Base-by-base conservation (phyloP, 2,797 vertebrate genomes). In the Gallinago solitaria region DNA sequence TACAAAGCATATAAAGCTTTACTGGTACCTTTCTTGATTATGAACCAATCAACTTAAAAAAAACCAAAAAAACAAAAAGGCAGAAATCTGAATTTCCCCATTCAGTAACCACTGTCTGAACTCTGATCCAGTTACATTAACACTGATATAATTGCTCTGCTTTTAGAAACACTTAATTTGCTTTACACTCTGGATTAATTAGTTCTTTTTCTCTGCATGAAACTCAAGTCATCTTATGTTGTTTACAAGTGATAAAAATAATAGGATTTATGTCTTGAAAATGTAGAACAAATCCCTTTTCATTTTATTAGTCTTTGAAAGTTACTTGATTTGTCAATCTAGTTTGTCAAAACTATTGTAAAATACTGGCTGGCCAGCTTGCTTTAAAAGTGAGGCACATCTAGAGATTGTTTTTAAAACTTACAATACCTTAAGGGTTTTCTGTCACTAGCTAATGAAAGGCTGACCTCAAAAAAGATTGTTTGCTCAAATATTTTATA, bases 101-200 rank as follows among this genome's bases (percentile, higher is more conserved):
- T 79, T 92, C 35, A 41, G 0, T 68, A 65, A 15, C 39, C 47
- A 19, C n/a, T 83, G 67, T 33, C 30, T 5, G 30, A 53, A 56
- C 33, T 83, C 33, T 53, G 59, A 47, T 84, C 28, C 20, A 61
- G 23, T 51, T 86, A 45, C 3, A 47, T 33, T 64, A 57, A 32
- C 7, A 25, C 39, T 48, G 32, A 12, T 67, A 48, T 14, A 68
- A 32, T 90, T 87, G 21, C 32, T 76, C n/a, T 91, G 21, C 41
- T 91, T 95, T 79, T 94, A 89, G 63, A 82, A 84, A 79, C 54
- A 53, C 37, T 78, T 81, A 16, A 60, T 89, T 90, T 79, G 25
- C 41, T 89, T 77, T 87, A 54, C 27, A 15, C 12, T 85, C 37
- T 67, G 16, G 28, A 65, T 89, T 89, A 86, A 71, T 84, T 56